Percentiles rank a stretch among this genome's conserved stretches.
phyloP scores from a whole-genome alignment of 2,888 invertebrate species.

The Homarus gammarus region DNA sequence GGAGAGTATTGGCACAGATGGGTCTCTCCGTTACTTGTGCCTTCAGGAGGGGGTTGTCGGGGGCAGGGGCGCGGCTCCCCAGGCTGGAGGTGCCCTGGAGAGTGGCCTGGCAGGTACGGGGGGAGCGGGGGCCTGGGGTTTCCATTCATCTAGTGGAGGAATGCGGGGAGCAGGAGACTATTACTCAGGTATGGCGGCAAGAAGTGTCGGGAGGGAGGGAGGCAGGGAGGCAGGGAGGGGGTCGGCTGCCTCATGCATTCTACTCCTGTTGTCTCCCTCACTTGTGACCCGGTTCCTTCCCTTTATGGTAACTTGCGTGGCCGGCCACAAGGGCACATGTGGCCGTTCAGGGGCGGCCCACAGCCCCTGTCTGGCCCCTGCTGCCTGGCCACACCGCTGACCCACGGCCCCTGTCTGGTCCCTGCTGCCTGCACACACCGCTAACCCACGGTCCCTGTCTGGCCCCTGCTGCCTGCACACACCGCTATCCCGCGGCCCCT shows the following conservation, averaged over 20 bases:
- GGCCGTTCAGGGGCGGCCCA: slow-evolving; percentile 28
- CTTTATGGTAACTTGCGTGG: slow-evolving; percentile 63
- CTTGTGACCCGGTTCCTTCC: slow-evolving; percentile 64
- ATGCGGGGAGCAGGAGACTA: slow-evolving; percentile 34
- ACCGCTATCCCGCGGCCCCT: no score
- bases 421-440: no score
- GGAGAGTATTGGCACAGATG: not conserved
- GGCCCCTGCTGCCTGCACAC: no score
- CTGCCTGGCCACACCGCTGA: slow-evolving; percentile 5
- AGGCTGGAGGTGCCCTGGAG: slow-evolving; percentile 5
- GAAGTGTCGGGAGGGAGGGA: slow-evolving; percentile 11
- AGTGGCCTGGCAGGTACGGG: not conserved
- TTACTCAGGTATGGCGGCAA: slow-evolving; percentile 53
- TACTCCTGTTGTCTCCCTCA: slow-evolving; percentile 62
- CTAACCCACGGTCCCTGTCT: no score
- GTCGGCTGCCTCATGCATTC: slow-evolving; percentile 59
- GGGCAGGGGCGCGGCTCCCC: slow-evolving; percentile 10
- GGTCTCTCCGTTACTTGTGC: not conserved
- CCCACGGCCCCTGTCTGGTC: slow-evolving; percentile 14
- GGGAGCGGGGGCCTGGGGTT: not conserved
- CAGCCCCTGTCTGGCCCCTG: slow-evolving; percentile 31
- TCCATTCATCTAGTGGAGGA: slow-evolving; percentile 52
- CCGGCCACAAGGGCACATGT: slow-evolving; percentile 63
- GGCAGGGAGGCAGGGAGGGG: not conserved
- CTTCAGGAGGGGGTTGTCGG: not conserved